phyloP scores from a whole-genome alignment of 2,113 vertebrate species.

The Tylochromis polylepis region DNA sequence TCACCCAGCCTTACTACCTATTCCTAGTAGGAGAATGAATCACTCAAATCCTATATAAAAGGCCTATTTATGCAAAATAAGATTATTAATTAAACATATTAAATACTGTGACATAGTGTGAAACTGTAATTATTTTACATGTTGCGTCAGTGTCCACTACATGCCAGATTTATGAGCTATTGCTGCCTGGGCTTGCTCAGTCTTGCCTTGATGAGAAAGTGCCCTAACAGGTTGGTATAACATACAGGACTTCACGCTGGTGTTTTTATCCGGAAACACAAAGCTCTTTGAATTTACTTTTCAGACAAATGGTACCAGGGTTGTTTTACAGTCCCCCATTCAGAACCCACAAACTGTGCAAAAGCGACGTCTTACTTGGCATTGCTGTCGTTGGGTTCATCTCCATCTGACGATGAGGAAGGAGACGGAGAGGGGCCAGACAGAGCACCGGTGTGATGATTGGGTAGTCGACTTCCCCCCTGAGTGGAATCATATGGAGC shows the following conservation, averaged over 20 bases:
- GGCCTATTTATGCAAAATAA: neutral
- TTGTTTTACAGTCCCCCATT: fast-evolving
- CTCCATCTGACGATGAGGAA: conserved; percentile 84
- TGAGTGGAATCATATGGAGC: conserved; percentile 80
- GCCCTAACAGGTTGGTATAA: neutral
- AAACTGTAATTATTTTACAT: neutral
- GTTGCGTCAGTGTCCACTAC: neutral
- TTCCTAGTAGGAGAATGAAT: neutral
- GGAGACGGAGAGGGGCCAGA: conserved; percentile 82
- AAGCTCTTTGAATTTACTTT: neutral
- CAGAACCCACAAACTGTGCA: neutral
- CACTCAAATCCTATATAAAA: neutral
- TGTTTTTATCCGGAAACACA: neutral
- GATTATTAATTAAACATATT: neutral
- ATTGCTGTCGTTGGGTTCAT: conserved; percentile 81
- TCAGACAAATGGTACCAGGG: neutral
- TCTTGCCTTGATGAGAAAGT: neutral
- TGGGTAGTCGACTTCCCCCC: conserved; percentile 75
- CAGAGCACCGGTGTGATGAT: conserved; percentile 76
- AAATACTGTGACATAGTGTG: neutral
- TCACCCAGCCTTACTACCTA: neutral
- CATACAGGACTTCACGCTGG: neutral
- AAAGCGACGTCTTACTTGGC: conserved; percentile 75
- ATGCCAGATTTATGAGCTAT: neutral
- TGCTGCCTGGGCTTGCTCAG: neutral